Conservation (phyloP, 2,888 invertebrate species). For the Eristalis tenax region DNA sequence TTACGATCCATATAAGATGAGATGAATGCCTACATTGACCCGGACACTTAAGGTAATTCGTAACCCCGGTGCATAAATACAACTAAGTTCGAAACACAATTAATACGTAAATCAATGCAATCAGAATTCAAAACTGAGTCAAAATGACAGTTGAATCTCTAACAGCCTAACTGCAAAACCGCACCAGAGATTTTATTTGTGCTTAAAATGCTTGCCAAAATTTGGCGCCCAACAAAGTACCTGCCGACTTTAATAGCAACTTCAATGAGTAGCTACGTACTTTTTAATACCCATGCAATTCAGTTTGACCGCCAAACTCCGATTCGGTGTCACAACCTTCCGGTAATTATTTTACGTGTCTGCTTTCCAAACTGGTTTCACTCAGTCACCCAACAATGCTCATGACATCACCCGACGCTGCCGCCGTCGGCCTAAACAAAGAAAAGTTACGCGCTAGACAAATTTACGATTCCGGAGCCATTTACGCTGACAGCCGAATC, state of each 20-base stretch:
- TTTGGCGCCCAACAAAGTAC: not conserved
- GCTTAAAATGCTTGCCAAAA: not conserved
- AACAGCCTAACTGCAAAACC: too few species aligned
- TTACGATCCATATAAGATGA: too few species aligned
- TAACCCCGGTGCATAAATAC: too few species aligned
- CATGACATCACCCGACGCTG: slow-evolving; percentile 25
- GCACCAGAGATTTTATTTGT: not conserved
- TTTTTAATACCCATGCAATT: not conserved
- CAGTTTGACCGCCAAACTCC: not conserved
- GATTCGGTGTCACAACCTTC: slow-evolving; percentile 5
- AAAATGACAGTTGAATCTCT: too few species aligned
- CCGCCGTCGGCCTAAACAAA: not conserved
- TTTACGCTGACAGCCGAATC: not conserved
- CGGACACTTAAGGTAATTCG: too few species aligned
- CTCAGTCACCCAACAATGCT: not conserved
- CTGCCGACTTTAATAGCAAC: not conserved
- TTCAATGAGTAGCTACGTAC: not conserved
- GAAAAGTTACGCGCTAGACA: not conserved
- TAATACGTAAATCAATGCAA: too few species aligned
- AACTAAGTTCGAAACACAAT: too few species aligned
- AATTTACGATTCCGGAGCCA: not conserved
- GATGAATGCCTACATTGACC: too few species aligned
- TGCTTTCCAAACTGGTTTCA: not conserved
- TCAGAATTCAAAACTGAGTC: too few species aligned
- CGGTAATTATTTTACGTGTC: slow-evolving; percentile 4